Evolutionary conservation across 2,113 vertebrate species (phyloP).

Genomic region (Elgaria multicarinata): DNA sequence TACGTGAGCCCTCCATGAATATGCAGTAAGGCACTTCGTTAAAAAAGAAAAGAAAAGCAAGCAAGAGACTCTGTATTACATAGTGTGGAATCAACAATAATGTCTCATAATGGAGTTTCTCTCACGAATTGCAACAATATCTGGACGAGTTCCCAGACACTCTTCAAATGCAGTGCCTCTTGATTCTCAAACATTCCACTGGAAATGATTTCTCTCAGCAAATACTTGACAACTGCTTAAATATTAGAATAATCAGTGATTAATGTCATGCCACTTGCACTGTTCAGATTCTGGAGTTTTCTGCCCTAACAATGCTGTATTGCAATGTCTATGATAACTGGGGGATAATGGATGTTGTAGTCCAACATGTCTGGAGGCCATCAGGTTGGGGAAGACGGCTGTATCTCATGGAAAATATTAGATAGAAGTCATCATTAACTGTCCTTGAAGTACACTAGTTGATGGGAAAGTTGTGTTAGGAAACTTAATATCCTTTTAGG

Average conservation of each 20-base stretch:
- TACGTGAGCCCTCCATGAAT: background rate
- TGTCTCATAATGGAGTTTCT: background rate
- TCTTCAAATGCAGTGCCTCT: background rate
- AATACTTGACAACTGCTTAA: conserved; percentile 16
- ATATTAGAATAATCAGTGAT: background rate
- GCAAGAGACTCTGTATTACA: background rate
- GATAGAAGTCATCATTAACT: background rate
- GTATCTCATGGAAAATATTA: background rate
- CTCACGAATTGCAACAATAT: background rate
- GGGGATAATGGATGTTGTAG: too few species aligned
- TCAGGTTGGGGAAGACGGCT: too few species aligned
- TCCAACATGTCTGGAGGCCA: too few species aligned
- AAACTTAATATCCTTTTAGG: too few species aligned
- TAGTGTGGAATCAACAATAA: conserved; percentile 5
- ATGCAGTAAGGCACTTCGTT: background rate
- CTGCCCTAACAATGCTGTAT: background rate
- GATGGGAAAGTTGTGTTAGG: background rate
- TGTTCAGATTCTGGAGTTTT: background rate
- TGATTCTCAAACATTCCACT: background rate
- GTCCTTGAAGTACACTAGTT: background rate
- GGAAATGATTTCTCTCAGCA: background rate
- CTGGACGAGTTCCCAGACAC: background rate
- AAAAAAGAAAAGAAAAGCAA: background rate
- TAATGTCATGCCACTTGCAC: background rate
- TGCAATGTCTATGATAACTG: background rate